Evolutionary conservation across 2,888 invertebrate species (phyloP), one percentile per base, ranked within the genome.

Genomic region (Aphrophora alni): DNA sequence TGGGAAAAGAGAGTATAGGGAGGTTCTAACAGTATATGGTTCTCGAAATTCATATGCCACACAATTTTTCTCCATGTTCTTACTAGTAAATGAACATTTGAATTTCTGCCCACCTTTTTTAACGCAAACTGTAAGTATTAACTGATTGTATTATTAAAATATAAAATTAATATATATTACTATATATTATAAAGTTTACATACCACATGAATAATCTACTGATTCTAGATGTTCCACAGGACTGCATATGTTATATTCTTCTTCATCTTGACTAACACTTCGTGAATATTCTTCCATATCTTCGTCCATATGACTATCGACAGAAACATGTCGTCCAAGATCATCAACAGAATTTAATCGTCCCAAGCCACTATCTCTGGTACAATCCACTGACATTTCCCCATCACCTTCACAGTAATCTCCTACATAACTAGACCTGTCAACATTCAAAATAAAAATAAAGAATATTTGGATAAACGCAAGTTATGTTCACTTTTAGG

Each of bases 331-430:
- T 24, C 25, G 28, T 69, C 76, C 59, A 68, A 68, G 51, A 26
- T 76, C 69, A 69, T 69, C 69, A 10, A 38, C 70, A n/a, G 75
- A 75, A 27, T 38, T 51, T 44, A 27, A 38, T 7, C 51, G 44
- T 0, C 44, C 24, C 25, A 44, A 72, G 25, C 92, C 92, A 27
- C 92, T 92, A 86, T 92, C 92, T 85, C 91, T 89, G 0, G 91
- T 91, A 0, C 92, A 92, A 85, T 92, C 92, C 81, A 92, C 90
- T 0, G 92, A 92, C 81, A 91, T 89, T 76, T 83, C 83, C 7
- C 38, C 73, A 5, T 59, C 59, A 69, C 77, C 76, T 78, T 83
- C 82, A 8, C 75, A 80, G 68, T 44, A 81, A 24, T 81, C 81
- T 25, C 73, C 71, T 38, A 59, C 71, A 25, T 72, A 78, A 71